These are phyloP conservation scores for Engystomops pustulosus DNA, from an alignment of 2,113 vertebrate genomes.

Conservation along the genomic window DNA sequence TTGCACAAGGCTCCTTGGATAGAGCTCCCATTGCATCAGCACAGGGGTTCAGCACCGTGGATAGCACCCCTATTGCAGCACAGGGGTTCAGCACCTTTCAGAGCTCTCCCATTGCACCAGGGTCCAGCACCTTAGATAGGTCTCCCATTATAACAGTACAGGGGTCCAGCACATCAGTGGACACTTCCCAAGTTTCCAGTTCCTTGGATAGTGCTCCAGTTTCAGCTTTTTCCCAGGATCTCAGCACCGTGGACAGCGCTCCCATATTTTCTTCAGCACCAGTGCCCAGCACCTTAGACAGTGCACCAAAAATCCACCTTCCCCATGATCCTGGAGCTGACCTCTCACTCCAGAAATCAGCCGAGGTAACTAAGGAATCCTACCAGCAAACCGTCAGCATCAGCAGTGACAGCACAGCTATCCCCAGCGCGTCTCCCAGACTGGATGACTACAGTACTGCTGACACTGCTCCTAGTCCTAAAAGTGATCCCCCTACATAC, in stretches of 20 bases:
- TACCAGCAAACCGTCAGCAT: neutral
- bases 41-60: neutral
- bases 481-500: conserved; percentile 67
- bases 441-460: neutral
- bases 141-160: neutral
- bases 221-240: neutral
- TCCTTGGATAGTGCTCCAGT: neutral
- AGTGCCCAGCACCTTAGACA: neutral
- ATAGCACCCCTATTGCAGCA: neutral
- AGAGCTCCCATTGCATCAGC: neutral
- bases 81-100: neutral
- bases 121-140: neutral
- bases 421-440: neutral
- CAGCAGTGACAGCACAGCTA: neutral
- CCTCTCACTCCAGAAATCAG: neutral
- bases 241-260: neutral
- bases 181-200: neutral
- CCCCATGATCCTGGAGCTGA: neutral
- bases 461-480: neutral
- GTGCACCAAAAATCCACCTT: neutral
- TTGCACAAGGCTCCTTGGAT: neutral
- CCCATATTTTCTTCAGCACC: neutral
- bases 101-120: neutral
- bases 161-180: neutral
- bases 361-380: neutral